Percentiles rank a stretch among this genome's conserved stretches.
Evolutionary conservation across 2,113 vertebrate species (phyloP).

Genomic region (Gobio gobio): DNA sequence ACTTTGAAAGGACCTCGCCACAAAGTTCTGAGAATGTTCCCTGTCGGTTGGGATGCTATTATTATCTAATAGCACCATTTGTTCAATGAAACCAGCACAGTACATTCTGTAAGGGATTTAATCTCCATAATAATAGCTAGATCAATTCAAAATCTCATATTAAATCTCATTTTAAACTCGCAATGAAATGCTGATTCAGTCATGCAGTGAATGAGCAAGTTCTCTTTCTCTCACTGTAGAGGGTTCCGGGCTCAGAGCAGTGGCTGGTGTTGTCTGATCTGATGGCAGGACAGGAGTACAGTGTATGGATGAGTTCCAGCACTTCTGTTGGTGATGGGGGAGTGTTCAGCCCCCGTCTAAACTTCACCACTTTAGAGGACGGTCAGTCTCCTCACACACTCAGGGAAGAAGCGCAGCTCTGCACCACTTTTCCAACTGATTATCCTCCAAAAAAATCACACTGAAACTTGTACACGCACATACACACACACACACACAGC

Average conservation of each 20-base stretch:
- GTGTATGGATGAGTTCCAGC: slow-evolving; percentile 83
- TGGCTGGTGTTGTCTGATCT: slow-evolving; percentile 62
- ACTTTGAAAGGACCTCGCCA: too few relatives aligned
- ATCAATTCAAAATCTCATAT: background rate
- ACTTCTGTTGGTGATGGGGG: slow-evolving; percentile 89
- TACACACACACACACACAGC: background rate
- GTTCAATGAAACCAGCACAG: background rate
- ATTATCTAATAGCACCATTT: too few relatives aligned
- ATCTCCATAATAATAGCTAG: background rate
- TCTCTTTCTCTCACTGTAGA: slow-evolving; percentile 60
- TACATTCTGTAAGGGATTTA: background rate
- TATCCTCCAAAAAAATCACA: slow-evolving; percentile 51
- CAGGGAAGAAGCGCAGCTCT: slow-evolving; percentile 52
- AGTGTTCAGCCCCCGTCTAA: slow-evolving; percentile 78
- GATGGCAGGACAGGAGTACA: slow-evolving; percentile 72
- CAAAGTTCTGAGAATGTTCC: too few relatives aligned
- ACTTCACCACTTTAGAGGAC: slow-evolving; percentile 83
- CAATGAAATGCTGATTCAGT: background rate
- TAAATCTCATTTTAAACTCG: background rate
- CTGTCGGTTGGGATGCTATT: too few relatives aligned
- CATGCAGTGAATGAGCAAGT: background rate
- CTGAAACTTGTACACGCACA: slow-evolving; percentile 34
- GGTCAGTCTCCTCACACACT: slow-evolving; percentile 71
- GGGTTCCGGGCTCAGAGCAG: slow-evolving; percentile 57
- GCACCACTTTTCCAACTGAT: slow-evolving; percentile 50